Conservation (phyloP, 2,888 invertebrate species). For the Empis livida region DNA sequence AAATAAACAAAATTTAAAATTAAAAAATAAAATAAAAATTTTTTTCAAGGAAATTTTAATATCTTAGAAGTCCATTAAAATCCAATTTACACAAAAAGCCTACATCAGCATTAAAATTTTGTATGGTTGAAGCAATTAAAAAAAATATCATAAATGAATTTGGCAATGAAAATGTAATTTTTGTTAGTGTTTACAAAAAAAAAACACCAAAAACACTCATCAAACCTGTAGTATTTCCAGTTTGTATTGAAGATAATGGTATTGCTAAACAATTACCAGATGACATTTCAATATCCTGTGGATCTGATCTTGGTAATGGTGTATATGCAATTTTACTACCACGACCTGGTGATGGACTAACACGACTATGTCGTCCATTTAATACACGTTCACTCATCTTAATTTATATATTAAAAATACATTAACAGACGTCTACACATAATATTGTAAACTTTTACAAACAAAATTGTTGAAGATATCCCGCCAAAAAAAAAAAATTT, state of each 20-base stretch:
- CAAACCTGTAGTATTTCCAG: conserved; percentile 25
- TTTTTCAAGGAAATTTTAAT: no score
- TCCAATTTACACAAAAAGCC: no score
- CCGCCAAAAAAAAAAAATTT: no score
- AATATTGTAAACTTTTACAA: not conserved
- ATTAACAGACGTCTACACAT: no score
- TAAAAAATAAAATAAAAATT: no score
- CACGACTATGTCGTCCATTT: conserved; percentile 29
- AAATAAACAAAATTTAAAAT: no score
- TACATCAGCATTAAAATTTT: no score
- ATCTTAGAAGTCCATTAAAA: no score
- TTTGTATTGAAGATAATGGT: conserved; percentile 34
- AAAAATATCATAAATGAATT: no score
- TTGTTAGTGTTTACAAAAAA: not conserved
- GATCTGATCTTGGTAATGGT: conserved; percentile 33
- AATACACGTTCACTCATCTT: conserved; percentile 23
- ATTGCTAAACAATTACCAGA: conserved; percentile 32
- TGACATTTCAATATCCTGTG: conserved; percentile 27
- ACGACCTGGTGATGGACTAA: conserved; percentile 34
- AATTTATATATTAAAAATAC: no score
- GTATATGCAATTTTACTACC: conserved; percentile 34
- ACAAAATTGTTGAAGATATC: not conserved
- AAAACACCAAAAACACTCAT: no score
- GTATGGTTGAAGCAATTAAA: no score
- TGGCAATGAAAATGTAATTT: not conserved